Conservation (phyloP, 2,888 invertebrate genomes). For the Phytoseiulus persimilis region DNA sequence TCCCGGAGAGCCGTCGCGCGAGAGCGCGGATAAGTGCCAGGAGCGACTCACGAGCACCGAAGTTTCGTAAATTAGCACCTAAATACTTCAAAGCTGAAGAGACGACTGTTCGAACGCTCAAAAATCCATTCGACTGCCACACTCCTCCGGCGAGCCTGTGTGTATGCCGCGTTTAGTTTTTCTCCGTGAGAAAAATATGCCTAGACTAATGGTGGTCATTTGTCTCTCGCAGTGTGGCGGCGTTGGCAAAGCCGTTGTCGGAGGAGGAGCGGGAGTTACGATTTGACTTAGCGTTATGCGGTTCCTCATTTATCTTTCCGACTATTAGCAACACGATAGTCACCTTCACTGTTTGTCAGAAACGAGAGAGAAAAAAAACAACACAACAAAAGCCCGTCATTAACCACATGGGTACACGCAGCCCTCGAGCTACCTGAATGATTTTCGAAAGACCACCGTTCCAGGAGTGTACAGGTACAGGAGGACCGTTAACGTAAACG, state of each 20-base stretch:
- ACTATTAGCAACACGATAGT: constrained; percentile 5
- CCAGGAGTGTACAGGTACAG: no score
- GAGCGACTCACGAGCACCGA: no score
- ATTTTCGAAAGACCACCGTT: neutral
- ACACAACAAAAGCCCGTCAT: neutral
- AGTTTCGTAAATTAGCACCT: neutral
- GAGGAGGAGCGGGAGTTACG: neutral
- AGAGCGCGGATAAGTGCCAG: no score
- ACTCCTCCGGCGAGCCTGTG: neutral
- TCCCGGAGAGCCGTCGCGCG: no score
- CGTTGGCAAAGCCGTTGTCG: neutral
- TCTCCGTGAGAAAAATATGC: neutral
- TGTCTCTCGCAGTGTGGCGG: neutral
- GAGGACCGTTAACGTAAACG: no score
- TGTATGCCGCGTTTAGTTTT: neutral
- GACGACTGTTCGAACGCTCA: neutral
- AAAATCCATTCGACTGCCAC: neutral
- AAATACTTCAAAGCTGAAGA: neutral
- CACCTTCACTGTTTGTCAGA: neutral
- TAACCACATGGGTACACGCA: neutral
- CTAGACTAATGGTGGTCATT: neutral
- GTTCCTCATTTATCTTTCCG: neutral
- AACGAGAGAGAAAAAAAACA: no score
- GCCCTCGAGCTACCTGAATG: neutral
- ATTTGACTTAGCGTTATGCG: neutral